These are phyloP conservation scores for Fulica atra DNA, from an alignment of 2,113 vertebrate genomes.

Conservation along the genomic window DNA sequence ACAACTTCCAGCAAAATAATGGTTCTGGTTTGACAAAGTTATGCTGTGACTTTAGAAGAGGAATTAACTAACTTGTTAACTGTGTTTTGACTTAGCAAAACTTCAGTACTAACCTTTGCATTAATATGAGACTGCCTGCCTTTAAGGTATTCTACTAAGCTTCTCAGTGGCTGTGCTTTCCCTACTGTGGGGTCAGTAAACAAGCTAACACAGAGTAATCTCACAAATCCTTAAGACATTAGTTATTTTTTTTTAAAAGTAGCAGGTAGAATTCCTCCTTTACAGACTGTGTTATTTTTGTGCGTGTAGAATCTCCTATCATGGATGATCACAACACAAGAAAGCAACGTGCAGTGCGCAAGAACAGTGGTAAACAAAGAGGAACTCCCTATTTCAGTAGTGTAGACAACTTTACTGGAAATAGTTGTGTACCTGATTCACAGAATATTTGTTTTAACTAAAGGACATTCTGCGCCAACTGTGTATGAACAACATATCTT, in stretches of 20 bases:
- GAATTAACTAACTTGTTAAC: neutral
- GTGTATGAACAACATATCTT: conserved; percentile 29
- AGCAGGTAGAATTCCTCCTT: neutral
- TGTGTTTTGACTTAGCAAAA: neutral
- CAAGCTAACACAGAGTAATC: neutral
- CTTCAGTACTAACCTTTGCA: conserved; percentile 6
- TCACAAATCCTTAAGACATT: neutral
- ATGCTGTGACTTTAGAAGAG: neutral
- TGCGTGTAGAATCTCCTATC: neutral
- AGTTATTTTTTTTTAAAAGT: neutral
- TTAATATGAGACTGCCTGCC: conserved; percentile 31
- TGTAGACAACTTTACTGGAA: conserved; percentile 66
- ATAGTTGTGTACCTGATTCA: conserved; percentile 59
- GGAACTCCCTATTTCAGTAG: conserved; percentile 75
- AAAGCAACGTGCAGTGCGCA: conserved; percentile 53
- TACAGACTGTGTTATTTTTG: neutral
- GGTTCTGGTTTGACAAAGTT: neutral
- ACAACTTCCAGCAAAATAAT: neutral
- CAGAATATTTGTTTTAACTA: conserved; percentile 56
- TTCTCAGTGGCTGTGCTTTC: conserved; percentile 47
- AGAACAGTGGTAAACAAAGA: conserved; percentile 73
- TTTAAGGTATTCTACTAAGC: conserved; percentile 8
- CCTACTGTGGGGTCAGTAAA: neutral
- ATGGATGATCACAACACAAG: conserved; percentile 27
- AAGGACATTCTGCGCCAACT: conserved; percentile 45